Evolutionary conservation across 1,140 invertebrate genomes (phyloP).

Genomic region (Ceratoteleas bidentatus): DNA sequence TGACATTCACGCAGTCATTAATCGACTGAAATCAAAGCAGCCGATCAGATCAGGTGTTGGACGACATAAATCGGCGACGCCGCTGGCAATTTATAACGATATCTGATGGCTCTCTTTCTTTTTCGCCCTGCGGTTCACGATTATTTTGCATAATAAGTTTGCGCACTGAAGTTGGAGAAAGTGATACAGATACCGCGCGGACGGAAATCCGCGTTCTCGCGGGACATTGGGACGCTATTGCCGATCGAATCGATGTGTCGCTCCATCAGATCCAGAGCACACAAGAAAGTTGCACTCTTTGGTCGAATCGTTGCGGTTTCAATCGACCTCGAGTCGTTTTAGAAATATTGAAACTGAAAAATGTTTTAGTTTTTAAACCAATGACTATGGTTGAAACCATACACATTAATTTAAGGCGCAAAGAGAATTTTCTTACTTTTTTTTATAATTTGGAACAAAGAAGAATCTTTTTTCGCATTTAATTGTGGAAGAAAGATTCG

Average conservation of each 20-base stretch:
- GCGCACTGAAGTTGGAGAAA: constrained; percentile 46
- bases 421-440: no score
- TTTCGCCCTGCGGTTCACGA: constrained; percentile 25
- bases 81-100: constrained; percentile 30
- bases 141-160: constrained; percentile 57
- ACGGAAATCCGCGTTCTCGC: constrained; percentile 48
- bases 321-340: no score
- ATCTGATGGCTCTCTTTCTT: constrained; percentile 34
- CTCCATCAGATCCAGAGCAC: no score
- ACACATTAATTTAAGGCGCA: no score
- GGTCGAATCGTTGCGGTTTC: no score
- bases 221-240: constrained; percentile 28
- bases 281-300: no score
- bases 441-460: no score
- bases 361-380: no score
- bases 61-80: constrained; percentile 33
- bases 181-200: constrained; percentile 51
- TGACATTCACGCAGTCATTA: constrained; percentile 54
- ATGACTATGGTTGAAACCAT: no score
- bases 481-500: no score
- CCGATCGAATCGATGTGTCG: constrained; percentile 32
- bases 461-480: no score
- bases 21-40: constrained; percentile 45
- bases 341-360: no score
- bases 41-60: constrained; percentile 35